Percentiles rank a stretch among this genome's conserved stretches.
These are phyloP conservation scores for Trinectes maculatus DNA, from an alignment of 2,113 vertebrate genomes.

Conservation along the genomic window DNA sequence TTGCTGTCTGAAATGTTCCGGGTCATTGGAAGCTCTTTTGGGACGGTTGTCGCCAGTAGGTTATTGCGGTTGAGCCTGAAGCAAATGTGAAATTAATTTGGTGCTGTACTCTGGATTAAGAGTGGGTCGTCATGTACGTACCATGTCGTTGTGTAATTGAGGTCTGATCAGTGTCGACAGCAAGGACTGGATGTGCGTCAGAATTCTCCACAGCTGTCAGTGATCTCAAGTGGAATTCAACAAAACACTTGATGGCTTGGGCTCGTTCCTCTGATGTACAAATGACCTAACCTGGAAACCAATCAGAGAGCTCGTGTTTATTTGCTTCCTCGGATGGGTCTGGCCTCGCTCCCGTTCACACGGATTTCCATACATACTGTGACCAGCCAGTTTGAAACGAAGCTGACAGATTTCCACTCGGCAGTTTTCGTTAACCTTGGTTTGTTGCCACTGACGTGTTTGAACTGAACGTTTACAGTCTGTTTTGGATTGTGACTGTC, in stretches of 20 bases:
- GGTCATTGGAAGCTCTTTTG: not conserved
- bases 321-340: not conserved
- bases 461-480: too few species aligned
- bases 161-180: conserved; percentile 48
- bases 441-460: not conserved
- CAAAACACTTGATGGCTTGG: conserved; percentile 31
- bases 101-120: conserved; percentile 13
- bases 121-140: conserved; percentile 26
- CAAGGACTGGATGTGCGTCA: conserved; percentile 41
- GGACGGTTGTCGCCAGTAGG: not conserved
- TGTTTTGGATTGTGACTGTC: not conserved
- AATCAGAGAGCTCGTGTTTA: not conserved
- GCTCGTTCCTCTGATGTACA: conserved; percentile 12
- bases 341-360: not conserved
- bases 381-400: not conserved
- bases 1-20: conserved; percentile 2
- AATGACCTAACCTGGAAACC: not conserved
- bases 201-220: conserved; percentile 41
- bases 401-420: too few species aligned
- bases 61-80: conserved; percentile 10
- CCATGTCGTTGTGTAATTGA: conserved; percentile 51
- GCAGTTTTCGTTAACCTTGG: too few species aligned
- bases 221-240: conserved; percentile 24
- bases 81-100: conserved; percentile 52
- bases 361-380: not conserved